These are phyloP conservation scores for Urocyon cinereoargenteus DNA, from an alignment of 2,797 vertebrate species.

Conservation along the genomic window DNA sequence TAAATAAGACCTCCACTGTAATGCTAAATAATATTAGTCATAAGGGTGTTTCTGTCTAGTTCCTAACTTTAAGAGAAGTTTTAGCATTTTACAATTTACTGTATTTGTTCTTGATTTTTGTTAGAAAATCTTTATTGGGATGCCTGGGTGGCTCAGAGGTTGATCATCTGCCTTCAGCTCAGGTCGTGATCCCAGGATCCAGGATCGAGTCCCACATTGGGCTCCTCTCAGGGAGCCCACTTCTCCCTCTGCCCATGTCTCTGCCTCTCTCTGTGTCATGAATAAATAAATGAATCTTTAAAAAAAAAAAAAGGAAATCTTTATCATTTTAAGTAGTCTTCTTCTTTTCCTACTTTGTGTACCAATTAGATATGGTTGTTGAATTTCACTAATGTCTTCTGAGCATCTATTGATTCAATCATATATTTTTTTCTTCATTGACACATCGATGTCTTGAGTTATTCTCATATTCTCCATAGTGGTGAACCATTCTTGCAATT, in stretches of 20 bases:
- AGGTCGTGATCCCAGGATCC: too few relatives aligned
- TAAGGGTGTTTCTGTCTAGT: not conserved
- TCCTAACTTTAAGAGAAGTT: conserved; percentile 17
- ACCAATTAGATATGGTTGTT: not conserved
- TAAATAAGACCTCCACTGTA: not conserved
- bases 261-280: too few relatives aligned
- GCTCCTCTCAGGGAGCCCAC: too few relatives aligned
- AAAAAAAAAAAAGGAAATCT: not conserved
- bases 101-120: not conserved
- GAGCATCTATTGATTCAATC: not conserved
- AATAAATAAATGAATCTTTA: too few relatives aligned
- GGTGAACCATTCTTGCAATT: not conserved
- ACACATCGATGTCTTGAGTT: not conserved
- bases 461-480: not conserved
- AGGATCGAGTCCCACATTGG: too few relatives aligned
- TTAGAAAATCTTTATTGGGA: not conserved
- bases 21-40: not conserved
- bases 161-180: too few relatives aligned
- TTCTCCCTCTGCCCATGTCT: too few relatives aligned
- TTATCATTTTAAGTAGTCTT: not conserved
- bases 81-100: not conserved
- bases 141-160: too few relatives aligned
- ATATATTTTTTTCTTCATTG: not conserved
- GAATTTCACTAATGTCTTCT: not conserved
- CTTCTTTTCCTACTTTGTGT: not conserved